A percentile compares a stretch with the other conserved stretches of the same genome.
Conservation (phyloP, 2,888 invertebrate species). For the Tachystola acroxantha region DNA sequence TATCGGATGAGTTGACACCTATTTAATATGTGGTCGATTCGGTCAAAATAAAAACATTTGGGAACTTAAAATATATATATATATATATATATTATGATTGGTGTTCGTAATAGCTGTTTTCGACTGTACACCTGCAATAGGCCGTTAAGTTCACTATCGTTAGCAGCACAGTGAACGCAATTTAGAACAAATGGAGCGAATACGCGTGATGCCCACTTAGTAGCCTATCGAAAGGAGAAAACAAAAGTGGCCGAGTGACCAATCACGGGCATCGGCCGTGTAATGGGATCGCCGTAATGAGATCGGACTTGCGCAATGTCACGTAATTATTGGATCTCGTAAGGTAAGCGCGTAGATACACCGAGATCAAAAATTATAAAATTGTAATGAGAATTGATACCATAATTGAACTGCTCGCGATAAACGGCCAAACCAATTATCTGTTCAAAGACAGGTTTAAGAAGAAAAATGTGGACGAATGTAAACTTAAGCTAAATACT, state of each 20-base stretch:
- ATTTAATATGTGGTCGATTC: too few species aligned
- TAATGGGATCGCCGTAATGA: slow-evolving; percentile 20
- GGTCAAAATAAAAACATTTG: too few species aligned
- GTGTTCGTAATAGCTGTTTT: too few species aligned
- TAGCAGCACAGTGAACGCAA: slow-evolving; percentile 1
- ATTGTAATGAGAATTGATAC: too few species aligned
- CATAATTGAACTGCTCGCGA: too few species aligned
- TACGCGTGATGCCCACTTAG: background rate
- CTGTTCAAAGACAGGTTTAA: too few species aligned
- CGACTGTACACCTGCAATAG: background rate
- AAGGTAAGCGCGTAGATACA: background rate
- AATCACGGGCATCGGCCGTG: slow-evolving; percentile 24
- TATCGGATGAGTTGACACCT: too few species aligned
- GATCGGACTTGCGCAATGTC: slow-evolving; percentile 31
- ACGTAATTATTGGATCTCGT: slow-evolving; percentile 39
- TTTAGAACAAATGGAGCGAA: slow-evolving; percentile 5
- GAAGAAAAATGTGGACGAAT: too few species aligned
- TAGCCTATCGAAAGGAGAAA: slow-evolving; percentile 11
- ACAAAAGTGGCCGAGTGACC: slow-evolving; percentile 20
- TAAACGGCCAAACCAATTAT: too few species aligned
- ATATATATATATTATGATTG: too few species aligned
- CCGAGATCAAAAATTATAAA: background rate
- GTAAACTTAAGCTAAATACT: too few species aligned
- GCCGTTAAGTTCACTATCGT: background rate
- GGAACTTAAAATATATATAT: too few species aligned